Evolutionary conservation across 2,888 invertebrate species (phyloP), one percentile per base, ranked within the genome.

Genomic region (Cheilosia variabilis): DNA sequence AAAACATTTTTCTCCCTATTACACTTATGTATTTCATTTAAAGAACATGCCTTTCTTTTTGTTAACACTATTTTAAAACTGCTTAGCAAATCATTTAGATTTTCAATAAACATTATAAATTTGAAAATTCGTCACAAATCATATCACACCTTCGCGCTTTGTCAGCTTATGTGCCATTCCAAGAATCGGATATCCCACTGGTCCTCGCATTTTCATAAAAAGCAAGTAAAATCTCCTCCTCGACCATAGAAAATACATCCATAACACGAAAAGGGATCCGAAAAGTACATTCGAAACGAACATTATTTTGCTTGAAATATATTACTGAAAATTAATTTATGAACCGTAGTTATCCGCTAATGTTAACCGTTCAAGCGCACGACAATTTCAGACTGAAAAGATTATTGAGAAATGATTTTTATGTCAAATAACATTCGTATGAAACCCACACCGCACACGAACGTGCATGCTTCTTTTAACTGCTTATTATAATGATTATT

Each of bases 171-270:
- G 89, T 0, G 89, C 90, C 90, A 90, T 89, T 63, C 91, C 91
- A 57, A 91, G 3, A 4, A 91, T 58, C 0, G 91, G 91, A 87
- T 89, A 91, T 52, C 92, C 91, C 31, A 88, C 22, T 1, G 91
- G 91, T 0, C 91, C 92, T 13, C 90, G 89, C 34, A 91, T 87
- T 84, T 90, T 89, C 0, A 89, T 87, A 1, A 88, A 88, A 10
- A 91, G 75, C 13, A 88, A 62, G 69, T 91, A 91, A 63, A 88
- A 91, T 71, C 89, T 89, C 27, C 92, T 88, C 3, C 91, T 89
- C 6, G 88, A 88, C 91, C 91, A 91, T 7, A 91, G 69, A 22
- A 90, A 83, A 68, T 89, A 89, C n/a, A 91, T 65, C 90, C 91
- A 91, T 63, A 89, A 55, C 45, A 88, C 76, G 2, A 89, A 45